Evolutionary conservation across 37 sponge, comb jelly and placozoan genomes (phyloP).

Genomic region (Mnemiopsis leidyi): DNA sequence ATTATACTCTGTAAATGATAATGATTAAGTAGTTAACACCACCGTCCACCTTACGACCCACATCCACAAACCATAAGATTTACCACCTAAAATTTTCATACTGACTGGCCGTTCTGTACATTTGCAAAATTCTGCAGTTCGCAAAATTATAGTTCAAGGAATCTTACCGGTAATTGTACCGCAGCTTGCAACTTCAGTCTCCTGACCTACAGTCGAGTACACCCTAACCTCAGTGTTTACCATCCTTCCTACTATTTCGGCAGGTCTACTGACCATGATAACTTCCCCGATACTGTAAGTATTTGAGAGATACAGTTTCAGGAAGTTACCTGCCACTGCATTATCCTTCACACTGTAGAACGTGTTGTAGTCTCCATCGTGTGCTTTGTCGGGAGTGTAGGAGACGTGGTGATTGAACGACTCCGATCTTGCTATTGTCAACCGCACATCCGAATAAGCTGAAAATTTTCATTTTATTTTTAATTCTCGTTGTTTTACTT

Average conservation of each 20-base stretch:
- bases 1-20: background rate
- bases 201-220: background rate
- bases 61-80: no score
- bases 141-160: no score
- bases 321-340: background rate
- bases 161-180: background rate
- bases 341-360: background rate
- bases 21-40: no score
- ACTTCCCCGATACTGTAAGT: background rate
- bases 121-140: no score
- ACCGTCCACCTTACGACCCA: no score
- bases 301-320: background rate
- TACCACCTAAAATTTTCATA: no score
- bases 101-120: no score
- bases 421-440: background rate
- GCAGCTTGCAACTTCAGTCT: background rate
- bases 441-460: background rate
- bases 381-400: background rate
- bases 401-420: background rate
- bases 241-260: background rate
- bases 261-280: background rate
- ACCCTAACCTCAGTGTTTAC: background rate
- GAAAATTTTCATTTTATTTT: no score
- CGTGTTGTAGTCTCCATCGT: background rate
- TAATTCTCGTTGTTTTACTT: no score